Conservation (phyloP, 2,888 invertebrate genomes). For the Barypeithes pellucidus region DNA sequence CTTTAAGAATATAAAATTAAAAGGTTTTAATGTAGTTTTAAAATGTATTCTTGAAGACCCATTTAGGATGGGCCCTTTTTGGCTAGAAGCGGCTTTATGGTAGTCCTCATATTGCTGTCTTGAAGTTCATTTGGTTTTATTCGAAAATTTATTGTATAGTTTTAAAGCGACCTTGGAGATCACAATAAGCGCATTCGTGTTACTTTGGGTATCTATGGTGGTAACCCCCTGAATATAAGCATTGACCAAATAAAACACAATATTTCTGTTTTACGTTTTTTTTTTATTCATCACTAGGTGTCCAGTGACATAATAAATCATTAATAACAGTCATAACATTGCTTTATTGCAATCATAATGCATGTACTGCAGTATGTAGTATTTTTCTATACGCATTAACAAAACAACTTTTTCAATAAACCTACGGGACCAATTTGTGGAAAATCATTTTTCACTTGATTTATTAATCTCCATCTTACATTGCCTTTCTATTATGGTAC, state of each 20-base stretch:
- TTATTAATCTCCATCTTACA: conserved; percentile 38
- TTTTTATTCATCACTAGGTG: conserved; percentile 41
- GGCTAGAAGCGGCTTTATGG: no score
- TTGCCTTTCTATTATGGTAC: conserved; percentile 39
- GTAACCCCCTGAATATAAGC: no score
- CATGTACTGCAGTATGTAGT: conserved; percentile 31
- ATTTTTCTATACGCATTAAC: conserved; percentile 36
- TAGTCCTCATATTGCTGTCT: no score
- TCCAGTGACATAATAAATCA: conserved; percentile 43
- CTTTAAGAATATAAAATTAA: no score
- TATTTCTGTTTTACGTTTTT: conserved; percentile 26
- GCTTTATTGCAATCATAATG: conserved; percentile 28
- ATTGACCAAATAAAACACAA: conserved; percentile 24
- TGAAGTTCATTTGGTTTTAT: no score
- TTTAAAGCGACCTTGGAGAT: no score
- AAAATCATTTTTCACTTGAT: conserved; percentile 22
- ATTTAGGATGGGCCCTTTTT: no score
- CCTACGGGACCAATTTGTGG: conserved; percentile 40
- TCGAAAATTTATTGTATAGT: no score
- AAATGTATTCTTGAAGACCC: no score
- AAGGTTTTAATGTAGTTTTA: no score
- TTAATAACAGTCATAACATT: conserved; percentile 46
- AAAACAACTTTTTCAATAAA: conserved; percentile 36
- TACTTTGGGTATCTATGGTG: no score
- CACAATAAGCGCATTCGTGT: no score